Percentiles rank a stretch among this genome's conserved stretches.
phyloP scores from a whole-genome alignment of 2,113 vertebrate genomes.

The Oryzias curvinotus region DNA sequence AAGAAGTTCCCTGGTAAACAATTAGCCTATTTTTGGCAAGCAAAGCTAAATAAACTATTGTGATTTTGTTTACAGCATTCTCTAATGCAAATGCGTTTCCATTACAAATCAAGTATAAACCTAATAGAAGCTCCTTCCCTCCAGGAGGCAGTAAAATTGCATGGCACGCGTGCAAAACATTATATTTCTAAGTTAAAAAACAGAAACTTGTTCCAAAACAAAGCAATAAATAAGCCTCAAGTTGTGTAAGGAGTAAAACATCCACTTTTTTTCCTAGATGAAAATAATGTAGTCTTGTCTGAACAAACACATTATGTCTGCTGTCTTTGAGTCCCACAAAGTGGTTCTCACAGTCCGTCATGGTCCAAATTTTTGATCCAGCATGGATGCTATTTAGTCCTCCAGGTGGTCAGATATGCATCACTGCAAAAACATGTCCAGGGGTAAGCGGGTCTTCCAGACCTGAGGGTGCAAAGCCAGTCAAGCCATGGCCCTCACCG shows the following conservation, averaged over 20 bases:
- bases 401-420: slow-evolving; percentile 46
- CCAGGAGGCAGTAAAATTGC: slow-evolving; percentile 65
- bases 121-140: slow-evolving; percentile 43
- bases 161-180: slow-evolving; percentile 79
- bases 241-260: slow-evolving; percentile 62
- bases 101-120: slow-evolving; percentile 70
- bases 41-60: slow-evolving; percentile 77
- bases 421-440: slow-evolving; percentile 42
- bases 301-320: slow-evolving; percentile 44
- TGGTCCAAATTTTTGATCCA: slow-evolving; percentile 41
- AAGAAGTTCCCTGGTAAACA: slow-evolving; percentile 64
- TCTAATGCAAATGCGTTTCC: slow-evolving; percentile 73
- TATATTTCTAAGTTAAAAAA: slow-evolving; percentile 68
- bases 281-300: slow-evolving; percentile 73
- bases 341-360: slow-evolving; percentile 44
- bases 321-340: slow-evolving; percentile 55
- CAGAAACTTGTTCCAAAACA: slow-evolving; percentile 59
- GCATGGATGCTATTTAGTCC: slow-evolving; percentile 7
- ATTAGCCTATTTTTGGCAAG: slow-evolving; percentile 77
- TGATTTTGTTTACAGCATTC: slow-evolving; percentile 76
- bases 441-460: slow-evolving; percentile 27
- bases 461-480: slow-evolving; percentile 44
- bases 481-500: slow-evolving; percentile 65
- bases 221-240: slow-evolving; percentile 69
- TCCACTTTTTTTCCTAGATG: slow-evolving; percentile 69